Conservation (phyloP, 2,113 vertebrate species). For the Elgaria multicarinata region DNA sequence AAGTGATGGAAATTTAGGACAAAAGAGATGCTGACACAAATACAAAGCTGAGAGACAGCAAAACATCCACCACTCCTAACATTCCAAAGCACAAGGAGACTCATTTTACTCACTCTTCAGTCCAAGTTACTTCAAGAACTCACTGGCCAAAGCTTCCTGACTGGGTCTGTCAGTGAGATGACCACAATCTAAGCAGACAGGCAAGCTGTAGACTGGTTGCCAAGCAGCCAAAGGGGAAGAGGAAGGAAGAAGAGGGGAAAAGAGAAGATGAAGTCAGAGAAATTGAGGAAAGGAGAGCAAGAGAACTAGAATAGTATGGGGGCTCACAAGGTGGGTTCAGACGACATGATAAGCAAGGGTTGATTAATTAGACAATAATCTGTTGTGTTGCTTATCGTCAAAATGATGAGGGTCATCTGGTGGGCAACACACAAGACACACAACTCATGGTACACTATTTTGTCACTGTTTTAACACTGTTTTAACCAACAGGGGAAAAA, state of each 20-base stretch:
- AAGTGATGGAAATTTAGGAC: background rate
- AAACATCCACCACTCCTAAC: background rate
- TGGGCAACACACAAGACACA: too few species aligned
- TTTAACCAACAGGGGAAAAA: too few species aligned
- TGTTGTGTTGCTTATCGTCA: too few species aligned
- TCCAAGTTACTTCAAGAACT: conserved; percentile 7
- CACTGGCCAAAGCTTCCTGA: conserved; percentile 14
- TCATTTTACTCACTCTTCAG: conserved; percentile 14
- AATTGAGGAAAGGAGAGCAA: background rate
- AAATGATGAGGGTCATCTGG: too few species aligned
- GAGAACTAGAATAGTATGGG: background rate
- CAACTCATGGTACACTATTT: too few species aligned
- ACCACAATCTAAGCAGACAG: background rate
- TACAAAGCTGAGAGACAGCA: background rate
- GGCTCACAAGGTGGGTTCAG: too few species aligned
- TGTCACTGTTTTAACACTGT: too few species aligned
- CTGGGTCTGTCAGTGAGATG: conserved; percentile 26
- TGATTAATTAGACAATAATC: too few species aligned
- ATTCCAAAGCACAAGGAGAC: background rate
- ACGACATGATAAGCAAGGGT: too few species aligned
- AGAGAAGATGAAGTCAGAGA: background rate
- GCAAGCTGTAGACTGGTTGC: background rate
- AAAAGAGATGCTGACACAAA: background rate
- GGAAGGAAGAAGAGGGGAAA: background rate
- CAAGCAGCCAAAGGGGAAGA: conserved; percentile 7